Evolutionary conservation across 2,113 vertebrate genomes (phyloP), one percentile per base, ranked within the genome.

Genomic region (Isurus oxyrinchus): DNA sequence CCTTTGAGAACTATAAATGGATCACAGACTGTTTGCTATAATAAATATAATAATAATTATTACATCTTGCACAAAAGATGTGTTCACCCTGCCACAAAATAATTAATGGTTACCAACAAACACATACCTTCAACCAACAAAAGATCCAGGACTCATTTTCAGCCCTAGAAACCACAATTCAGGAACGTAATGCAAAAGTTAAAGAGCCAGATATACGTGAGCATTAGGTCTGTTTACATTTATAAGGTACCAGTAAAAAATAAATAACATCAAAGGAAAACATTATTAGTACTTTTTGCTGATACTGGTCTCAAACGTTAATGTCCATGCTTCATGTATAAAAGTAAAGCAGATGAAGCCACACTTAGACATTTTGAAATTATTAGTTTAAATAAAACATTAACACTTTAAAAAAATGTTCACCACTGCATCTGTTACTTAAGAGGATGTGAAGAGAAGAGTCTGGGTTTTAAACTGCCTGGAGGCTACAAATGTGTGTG

Each of bases 261-360:
- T 53, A 72, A 67, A 69, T 59, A 95, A 97, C 97, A 98, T 98
- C 97, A 98, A 98, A 98, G 98, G 97, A 96, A 76, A 97, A 97
- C 97, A 96, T 97, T 97, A 98, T 98, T 98, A 97, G 96, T 97
- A 98, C 98, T 97, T 72, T 95, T 72, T 44, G 40, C 10, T 76
- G 11, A 95, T 72, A 55, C 66, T 95, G 66, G 21, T 95, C 66
- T 72, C 44, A 72, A 95, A 95, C 2, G 67, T 55, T 25, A 72
- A 1, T 49, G 27, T 95, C 14, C 0, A 0, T 31, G 63, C 27
- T 76, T 95, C 44, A 72, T 35, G 19, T 19, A 27, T 53, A 16
- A 59, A 53, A 72, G 10, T 95, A 35, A 49, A 69, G 67, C 40
- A 53, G 44, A 72, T 55, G 40, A 95, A 95, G 66, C 53, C 27